These are phyloP conservation scores for Pangasius djambal DNA, from an alignment of 2,797 vertebrate species.

Conservation along the genomic window DNA sequence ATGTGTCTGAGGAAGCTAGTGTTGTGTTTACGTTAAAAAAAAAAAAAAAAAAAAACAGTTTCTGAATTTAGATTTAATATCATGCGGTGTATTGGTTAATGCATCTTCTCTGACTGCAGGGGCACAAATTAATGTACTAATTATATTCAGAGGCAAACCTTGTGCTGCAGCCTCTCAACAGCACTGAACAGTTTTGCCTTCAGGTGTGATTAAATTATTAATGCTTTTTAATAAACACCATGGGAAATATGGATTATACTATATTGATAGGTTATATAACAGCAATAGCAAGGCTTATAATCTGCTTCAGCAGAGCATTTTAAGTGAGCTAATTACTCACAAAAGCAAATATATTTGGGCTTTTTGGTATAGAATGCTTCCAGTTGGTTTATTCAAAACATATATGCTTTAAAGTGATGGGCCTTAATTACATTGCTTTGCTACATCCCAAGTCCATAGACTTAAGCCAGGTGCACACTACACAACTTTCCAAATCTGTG, in stretches of 20 bases:
- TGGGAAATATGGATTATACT: conserved; percentile 1
- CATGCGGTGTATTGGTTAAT: not conserved
- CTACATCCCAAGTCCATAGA: conserved; percentile 35
- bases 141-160: not conserved
- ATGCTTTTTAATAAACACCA: not conserved
- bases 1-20: conserved; percentile 24
- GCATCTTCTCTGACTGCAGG: conserved; percentile 3
- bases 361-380: conserved; percentile 3
- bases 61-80: conserved; percentile 16
- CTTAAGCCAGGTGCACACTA: conserved; percentile 29
- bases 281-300: not conserved
- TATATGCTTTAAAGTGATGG: conserved; percentile 14
- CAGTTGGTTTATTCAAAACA: not conserved
- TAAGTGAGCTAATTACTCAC: conserved; percentile 11
- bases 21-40: not conserved
- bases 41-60: not conserved
- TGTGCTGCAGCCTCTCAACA: not conserved
- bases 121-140: not conserved
- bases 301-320: conserved; percentile 9
- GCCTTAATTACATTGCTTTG: conserved; percentile 17
- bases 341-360: conserved; percentile 7
- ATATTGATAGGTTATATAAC: conserved; percentile 5
- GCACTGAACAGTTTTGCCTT: not conserved
- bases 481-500: not conserved
- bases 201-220: conserved; percentile 4